Percentiles rank a stretch among this genome's conserved stretches.
Conservation (phyloP, 2,797 vertebrate species). For the Falco novaeseelandiae region DNA sequence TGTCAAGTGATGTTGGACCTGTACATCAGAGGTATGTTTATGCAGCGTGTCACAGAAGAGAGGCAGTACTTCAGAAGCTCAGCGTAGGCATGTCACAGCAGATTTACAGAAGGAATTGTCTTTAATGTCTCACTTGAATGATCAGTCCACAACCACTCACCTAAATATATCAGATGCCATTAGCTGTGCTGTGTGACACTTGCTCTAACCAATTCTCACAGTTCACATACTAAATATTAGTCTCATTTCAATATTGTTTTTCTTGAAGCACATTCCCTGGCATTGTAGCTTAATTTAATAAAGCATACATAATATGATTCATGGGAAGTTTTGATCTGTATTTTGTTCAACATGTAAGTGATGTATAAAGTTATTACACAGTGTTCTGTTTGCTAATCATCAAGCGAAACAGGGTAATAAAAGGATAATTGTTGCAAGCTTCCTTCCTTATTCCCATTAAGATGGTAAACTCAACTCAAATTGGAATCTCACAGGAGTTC, state of each 20-base stretch:
- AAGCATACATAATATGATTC: neutral
- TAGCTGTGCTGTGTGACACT: neutral
- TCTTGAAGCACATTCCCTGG: neutral
- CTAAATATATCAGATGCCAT: accelerated
- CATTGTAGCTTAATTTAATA: neutral
- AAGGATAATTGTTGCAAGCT: conserved; percentile 30
- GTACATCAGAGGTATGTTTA: neutral
- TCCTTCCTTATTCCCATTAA: conserved; percentile 22
- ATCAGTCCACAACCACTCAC: neutral
- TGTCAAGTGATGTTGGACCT: neutral
- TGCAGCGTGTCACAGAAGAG: neutral
- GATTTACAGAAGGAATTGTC: neutral
- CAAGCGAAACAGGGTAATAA: conserved; percentile 22
- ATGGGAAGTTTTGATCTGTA: neutral
- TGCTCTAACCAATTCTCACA: neutral
- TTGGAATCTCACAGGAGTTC: neutral
- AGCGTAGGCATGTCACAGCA: neutral
- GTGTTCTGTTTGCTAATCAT: conserved; percentile 33
- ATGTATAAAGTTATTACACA: conserved; percentile 11
- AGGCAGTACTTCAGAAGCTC: neutral
- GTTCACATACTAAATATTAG: neutral
- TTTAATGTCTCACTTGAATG: neutral
- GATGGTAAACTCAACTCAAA: neutral
- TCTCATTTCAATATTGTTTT: neutral
- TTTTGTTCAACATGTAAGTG: neutral